A percentile compares a stretch with the other conserved stretches of the same genome.
Evolutionary conservation across 1,140 invertebrate genomes (phyloP).

Genomic region (Acromyrmex heyeri): DNA sequence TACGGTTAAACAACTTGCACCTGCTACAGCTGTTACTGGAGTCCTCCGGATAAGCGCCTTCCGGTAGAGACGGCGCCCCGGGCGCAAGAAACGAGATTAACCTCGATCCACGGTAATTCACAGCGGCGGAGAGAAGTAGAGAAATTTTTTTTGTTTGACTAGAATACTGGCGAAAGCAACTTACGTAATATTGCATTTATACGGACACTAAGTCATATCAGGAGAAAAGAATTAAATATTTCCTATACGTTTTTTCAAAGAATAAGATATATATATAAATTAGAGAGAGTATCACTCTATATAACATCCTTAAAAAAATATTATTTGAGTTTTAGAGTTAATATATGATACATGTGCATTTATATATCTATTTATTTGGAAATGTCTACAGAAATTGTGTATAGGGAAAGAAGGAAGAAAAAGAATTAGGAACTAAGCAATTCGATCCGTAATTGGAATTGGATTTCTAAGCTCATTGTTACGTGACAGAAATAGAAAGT

Average conservation of each 20-base stretch:
- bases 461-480: conserved; percentile 14
- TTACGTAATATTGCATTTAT: conserved; percentile 48
- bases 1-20: conserved; percentile 54
- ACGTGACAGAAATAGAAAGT: conserved; percentile 1
- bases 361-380: background rate
- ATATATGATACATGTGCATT: background rate
- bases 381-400: background rate
- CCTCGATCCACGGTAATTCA: conserved; percentile 52
- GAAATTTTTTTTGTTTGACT: background rate
- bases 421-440: background rate
- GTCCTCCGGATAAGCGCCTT: conserved; percentile 33
- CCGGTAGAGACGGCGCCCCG: conserved; percentile 24
- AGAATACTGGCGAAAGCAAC: conserved; percentile 19
- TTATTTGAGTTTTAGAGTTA: background rate
- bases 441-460: conserved; percentile 3
- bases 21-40: conserved; percentile 6
- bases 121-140: conserved; percentile 7
- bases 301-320: background rate
- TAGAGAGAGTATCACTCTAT: background rate
- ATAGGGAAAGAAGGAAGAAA: background rate
- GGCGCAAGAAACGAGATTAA: conserved; percentile 55
- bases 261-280: background rate
- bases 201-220: conserved; percentile 6
- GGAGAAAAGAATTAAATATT: background rate
- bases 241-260: background rate